Percentiles rank a stretch among this genome's conserved stretches.
Conservation (phyloP, 2,888 invertebrate species). For the Desoria tigrina region DNA sequence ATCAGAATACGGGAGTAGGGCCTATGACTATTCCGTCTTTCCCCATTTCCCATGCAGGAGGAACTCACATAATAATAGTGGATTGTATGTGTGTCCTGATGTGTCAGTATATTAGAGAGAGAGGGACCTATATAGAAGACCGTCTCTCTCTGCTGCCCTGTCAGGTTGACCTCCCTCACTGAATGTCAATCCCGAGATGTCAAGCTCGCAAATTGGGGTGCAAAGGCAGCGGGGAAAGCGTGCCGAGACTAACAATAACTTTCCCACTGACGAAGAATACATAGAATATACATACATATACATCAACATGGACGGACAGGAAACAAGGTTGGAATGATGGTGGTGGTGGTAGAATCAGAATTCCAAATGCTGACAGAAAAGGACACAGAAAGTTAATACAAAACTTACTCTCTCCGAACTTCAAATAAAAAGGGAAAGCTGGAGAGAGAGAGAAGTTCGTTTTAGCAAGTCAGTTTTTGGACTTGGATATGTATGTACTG, state of each 20-base stretch:
- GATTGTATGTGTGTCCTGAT: no score
- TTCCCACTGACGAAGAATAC: slow-evolving; percentile 1
- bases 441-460: neutral
- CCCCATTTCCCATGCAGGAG: no score
- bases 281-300: slow-evolving; percentile 11
- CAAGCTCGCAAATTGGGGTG: slow-evolving; percentile 54
- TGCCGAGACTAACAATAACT: slow-evolving; percentile 36
- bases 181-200: slow-evolving; percentile 54
- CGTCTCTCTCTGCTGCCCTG: slow-evolving; percentile 42
- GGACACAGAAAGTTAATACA: slow-evolving; percentile 11
- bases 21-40: no score
- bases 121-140: no score
- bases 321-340: slow-evolving; percentile 6
- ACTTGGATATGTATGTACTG: neutral
- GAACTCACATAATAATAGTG: no score
- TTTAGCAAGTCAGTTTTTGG: slow-evolving; percentile 6
- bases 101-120: no score
- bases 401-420: slow-evolving; percentile 4
- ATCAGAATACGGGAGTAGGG: slow-evolving; percentile 37
- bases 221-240: slow-evolving; percentile 42
- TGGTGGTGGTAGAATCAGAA: slow-evolving; percentile 8
- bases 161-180: slow-evolving; percentile 54
- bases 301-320: slow-evolving; percentile 9
- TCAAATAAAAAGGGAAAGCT: slow-evolving; percentile 10
- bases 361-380: slow-evolving; percentile 19